These are phyloP conservation scores for Gonatopus flavifemur DNA, from an alignment of 1,140 invertebrate species.

Conservation along the genomic window DNA sequence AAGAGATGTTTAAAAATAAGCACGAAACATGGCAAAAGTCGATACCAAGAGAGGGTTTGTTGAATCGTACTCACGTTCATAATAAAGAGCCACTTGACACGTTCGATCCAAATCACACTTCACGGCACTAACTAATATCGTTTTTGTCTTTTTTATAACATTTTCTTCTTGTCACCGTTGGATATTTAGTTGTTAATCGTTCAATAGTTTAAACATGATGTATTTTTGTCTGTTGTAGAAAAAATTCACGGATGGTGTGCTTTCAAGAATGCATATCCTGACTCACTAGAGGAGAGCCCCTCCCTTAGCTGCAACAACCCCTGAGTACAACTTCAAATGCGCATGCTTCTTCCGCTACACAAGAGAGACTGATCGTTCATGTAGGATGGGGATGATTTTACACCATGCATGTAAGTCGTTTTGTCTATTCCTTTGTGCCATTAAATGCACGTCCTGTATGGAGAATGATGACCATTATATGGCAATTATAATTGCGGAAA, in stretches of 20 bases:
- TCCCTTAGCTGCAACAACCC: conserved; percentile 38
- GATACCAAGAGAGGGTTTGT: not conserved
- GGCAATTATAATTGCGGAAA: too few relatives aligned
- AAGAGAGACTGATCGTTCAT: conserved; percentile 3
- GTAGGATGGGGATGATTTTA: conserved; percentile 31
- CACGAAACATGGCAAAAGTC: not conserved
- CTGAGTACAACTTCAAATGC: conserved; percentile 24
- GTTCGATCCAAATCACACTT: conserved; percentile 20
- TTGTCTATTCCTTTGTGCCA: too few relatives aligned
- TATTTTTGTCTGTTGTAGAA: conserved; percentile 12
- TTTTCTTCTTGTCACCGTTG: too few relatives aligned
- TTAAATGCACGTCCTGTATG: too few relatives aligned
- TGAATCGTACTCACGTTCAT: conserved; percentile 36
- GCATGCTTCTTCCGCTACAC: conserved; percentile 41
- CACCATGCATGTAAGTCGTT: not conserved
- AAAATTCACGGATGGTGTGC: conserved; percentile 13
- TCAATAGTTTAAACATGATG: too few relatives aligned
- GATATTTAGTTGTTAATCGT: too few relatives aligned
- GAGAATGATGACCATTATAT: too few relatives aligned
- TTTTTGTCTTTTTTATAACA: too few relatives aligned
- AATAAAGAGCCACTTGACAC: conserved; percentile 9
- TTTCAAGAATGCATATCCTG: conserved; percentile 33
- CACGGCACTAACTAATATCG: conserved; percentile 19
- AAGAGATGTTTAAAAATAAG: too few relatives aligned
- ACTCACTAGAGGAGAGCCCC: conserved; percentile 37